Percentiles rank a stretch among this genome's conserved stretches.
These are phyloP conservation scores for Montipora cactus DNA, from an alignment of 64 coral and sea anemone genomes.

Conservation along the genomic window DNA sequence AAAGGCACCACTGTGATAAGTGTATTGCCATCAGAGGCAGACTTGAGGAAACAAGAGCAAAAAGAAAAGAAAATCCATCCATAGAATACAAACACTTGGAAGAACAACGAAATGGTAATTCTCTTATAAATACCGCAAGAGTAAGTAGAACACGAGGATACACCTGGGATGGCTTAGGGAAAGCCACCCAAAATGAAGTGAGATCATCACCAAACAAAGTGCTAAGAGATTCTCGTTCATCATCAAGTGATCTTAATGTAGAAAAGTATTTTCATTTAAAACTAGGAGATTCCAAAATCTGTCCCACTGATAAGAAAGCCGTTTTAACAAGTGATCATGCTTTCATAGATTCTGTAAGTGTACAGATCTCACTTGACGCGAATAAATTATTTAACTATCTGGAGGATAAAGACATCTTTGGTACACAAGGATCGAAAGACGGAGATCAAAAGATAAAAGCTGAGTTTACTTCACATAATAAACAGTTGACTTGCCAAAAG, in stretches of 20 bases:
- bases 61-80: neutral
- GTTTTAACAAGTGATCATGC: neutral
- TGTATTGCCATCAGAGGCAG: neutral
- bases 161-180: neutral
- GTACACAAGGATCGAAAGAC: neutral
- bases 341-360: conserved; percentile 11
- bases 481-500: neutral
- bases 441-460: neutral
- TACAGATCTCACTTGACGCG: neutral
- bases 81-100: neutral
- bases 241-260: neutral
- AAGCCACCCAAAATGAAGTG: neutral
- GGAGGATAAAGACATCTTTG: neutral
- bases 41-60: neutral
- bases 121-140: neutral
- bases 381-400: neutral
- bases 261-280: neutral
- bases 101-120: neutral
- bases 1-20: neutral
- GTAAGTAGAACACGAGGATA: neutral
- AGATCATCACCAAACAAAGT: neutral
- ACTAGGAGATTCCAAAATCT: neutral
- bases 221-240: neutral
- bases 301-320: neutral
- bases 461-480: neutral